Base-by-base conservation (phyloP, 2,888 invertebrate species). In the Noctua janthina region DNA sequence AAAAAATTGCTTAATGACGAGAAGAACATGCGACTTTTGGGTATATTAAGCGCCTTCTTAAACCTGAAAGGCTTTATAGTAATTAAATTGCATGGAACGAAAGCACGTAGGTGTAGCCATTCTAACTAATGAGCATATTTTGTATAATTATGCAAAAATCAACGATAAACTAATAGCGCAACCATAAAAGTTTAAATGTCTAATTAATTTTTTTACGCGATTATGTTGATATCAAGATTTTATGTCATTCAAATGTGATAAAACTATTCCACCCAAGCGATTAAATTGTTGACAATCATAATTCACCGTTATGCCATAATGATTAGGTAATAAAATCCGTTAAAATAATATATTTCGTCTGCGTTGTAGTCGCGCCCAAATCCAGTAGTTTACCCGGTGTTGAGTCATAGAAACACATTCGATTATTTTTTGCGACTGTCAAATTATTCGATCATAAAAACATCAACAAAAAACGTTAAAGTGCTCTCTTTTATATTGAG, bases 401-500 rank as follows among this genome's bases (percentile, higher is more conserved):
- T 91, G 91, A 92, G 87, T 91, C 92, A 92, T 88, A 87, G 74
- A 77, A 90, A 84, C 82, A 90, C 74, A 80, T 88, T 91, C 82
- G 87, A 84, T 89, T 88, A 89, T 91, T 92, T 90, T 90, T 88
- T 89, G 84, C 79, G 69, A 74, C 76, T 69, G 76, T 81, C 89
- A 90, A 90, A 91, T 92, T 90, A 91, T 89, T 82, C 71, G 46
- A 49, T 80, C 76, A 67, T 88, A 92, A 93, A 93, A 93, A 91
- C 81, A 11, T 67, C 35, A 15, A 72, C 88, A 92, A 92, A 92
- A 92, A 86, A 74, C 56, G 70, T 81, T 83, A 82, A 90, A 86
- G 87, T 93, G 94, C 94, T 94, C 95, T 94, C 95, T 93, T 95
- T 95, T 94, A 93, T 91, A 94, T 93, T 92, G 86, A 88, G 89